Evolutionary conservation across 2,797 vertebrate species (phyloP).

Genomic region (Halcyon badia): DNA sequence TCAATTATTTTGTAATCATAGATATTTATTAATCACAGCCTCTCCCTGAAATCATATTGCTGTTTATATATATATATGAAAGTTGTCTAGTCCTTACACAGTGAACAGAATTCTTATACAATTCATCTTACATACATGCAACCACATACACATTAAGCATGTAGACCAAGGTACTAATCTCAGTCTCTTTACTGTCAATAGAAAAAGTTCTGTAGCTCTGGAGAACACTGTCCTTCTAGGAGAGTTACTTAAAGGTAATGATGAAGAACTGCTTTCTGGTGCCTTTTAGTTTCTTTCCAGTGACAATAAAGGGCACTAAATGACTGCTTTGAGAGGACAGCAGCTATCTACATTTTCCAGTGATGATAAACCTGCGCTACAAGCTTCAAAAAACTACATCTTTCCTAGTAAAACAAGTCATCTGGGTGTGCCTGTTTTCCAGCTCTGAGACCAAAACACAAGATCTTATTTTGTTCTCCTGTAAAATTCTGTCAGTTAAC

Average conservation of each 20-base stretch:
- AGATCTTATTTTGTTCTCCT: background rate
- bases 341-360: background rate
- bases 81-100: background rate
- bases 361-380: background rate
- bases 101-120: background rate
- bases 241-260: background rate
- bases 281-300: background rate
- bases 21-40: background rate
- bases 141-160: background rate
- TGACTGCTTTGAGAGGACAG: background rate
- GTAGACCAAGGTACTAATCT: background rate
- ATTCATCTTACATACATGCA: background rate
- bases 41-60: background rate
- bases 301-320: background rate
- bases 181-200: background rate
- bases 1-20: background rate
- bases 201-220: background rate
- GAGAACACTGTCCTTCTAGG: rapidly evolving
- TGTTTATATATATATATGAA: background rate
- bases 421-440: background rate
- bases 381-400: background rate
- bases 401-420: background rate
- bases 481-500: background rate
- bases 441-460: background rate
- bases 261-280: background rate